Evolutionary conservation across 2,888 invertebrate genomes (phyloP), one percentile per base, ranked within the genome.

Genomic region (Dastarcus helophoroides): DNA sequence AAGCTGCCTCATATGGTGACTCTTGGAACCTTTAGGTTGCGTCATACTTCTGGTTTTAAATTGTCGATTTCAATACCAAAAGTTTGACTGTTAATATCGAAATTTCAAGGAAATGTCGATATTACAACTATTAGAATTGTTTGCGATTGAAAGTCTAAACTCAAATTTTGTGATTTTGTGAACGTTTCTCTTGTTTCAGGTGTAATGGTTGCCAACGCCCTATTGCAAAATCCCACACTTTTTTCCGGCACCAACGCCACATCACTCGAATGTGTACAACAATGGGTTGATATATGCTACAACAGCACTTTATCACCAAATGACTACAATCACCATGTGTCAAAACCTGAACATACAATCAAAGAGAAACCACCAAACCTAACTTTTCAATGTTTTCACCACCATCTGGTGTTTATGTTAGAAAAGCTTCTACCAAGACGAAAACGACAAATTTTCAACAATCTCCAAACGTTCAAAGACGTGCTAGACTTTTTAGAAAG

Each of bases 361-460:
- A 52, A 67, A 23, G 67, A 71, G 13, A 62, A 65, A 39, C 73
- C 81, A 22, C 63, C 59, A 32, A 73, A 58, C 43, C 42, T 83
- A 32, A 71, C 76, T 29, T 94, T 85, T 58, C 77, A 83, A 43
- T 78, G 77, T 52, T 90, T 95, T 51, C 97, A 97, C 63, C 93
- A 95, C 56, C 97, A 97, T 63, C 70, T 97, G 39, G 86, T 90
- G 29, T 93, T 90, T 56, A 97, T 97, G 97, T 68, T 90, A 49
- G 89, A 91, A 49, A 81, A 79, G 58, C 55, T 81, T 21, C 65
- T 94, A 44, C 69, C 75, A 0, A 80, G 78, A 48, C 61, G 69
- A 28, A 75, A 84, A 47, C 76, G 85, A 48, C 65, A 73, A 41
- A 61, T 76, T 27, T 91, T 95, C 51, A 93, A 93, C 60, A 69